Conservation (phyloP, 2,797 vertebrate genomes). For the Pangasius mekongensis region DNA sequence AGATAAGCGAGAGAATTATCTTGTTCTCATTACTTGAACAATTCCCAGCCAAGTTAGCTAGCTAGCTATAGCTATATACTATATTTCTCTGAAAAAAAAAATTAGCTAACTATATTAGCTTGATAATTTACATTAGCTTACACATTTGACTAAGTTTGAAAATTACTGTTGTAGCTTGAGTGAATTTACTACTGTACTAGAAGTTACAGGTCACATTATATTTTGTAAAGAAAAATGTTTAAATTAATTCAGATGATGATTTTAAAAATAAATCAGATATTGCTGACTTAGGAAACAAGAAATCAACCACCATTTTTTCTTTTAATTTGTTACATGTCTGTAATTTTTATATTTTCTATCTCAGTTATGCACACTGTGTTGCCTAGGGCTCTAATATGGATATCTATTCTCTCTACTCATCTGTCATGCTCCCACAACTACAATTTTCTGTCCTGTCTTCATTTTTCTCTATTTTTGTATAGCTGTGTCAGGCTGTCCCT, state of each 20-base stretch:
- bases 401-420: slow-evolving; percentile 2
- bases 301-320: neutral
- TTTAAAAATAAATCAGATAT: neutral
- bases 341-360: neutral
- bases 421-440: slow-evolving; percentile 8
- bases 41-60: neutral
- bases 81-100: neutral
- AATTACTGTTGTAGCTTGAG: neutral
- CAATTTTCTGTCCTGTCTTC: neutral
- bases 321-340: neutral
- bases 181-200: neutral
- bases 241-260: neutral
- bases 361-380: slow-evolving; percentile 22
- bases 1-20: neutral
- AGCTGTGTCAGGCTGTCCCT: slow-evolving; percentile 50
- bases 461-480: slow-evolving; percentile 1
- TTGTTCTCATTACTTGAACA: neutral
- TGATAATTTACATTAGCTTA: neutral
- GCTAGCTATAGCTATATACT: too few relatives aligned
- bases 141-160: neutral
- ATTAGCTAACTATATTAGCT: neutral
- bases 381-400: neutral
- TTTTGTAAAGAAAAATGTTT: neutral
- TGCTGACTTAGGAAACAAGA: neutral
- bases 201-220: neutral